Evolutionary conservation across 2,888 invertebrate genomes (phyloP).

Genomic region (Hirtodrosophila duncani): DNA sequence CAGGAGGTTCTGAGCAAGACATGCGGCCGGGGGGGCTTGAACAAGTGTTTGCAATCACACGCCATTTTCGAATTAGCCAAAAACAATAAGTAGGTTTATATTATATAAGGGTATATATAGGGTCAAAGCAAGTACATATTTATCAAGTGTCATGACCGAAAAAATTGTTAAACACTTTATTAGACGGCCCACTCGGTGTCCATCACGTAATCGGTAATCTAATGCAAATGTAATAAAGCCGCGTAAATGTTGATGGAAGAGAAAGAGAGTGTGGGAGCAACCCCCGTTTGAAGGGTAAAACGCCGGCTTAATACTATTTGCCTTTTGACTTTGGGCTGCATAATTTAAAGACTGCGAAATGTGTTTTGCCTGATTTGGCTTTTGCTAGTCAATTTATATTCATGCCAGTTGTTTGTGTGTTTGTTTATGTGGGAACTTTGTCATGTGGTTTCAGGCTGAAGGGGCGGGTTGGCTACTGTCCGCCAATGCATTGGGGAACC

Average conservation of each 20-base stretch:
- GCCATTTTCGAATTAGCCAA: constrained; percentile 63
- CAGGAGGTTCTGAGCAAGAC: background rate
- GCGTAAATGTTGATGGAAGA: constrained; percentile 32
- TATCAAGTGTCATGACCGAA: constrained; percentile 6
- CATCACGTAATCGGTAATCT: constrained; percentile 52
- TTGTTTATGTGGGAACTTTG: constrained; percentile 46
- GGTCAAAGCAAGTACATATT: no score
- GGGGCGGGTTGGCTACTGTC: no score
- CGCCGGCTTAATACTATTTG: constrained; percentile 45
- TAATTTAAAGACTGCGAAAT: constrained; percentile 52
- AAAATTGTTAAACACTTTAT: constrained; percentile 32
- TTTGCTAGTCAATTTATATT: constrained; percentile 61
- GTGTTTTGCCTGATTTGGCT: constrained; percentile 29
- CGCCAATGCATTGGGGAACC: background rate
- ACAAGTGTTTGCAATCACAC: constrained; percentile 68
- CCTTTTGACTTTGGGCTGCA: constrained; percentile 52
- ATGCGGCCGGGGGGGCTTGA: constrained; percentile 11
- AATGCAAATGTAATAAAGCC: constrained; percentile 67
- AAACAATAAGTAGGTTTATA: background rate
- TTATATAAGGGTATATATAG: no score
- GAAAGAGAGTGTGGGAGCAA: constrained; percentile 15
- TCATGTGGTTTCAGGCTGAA: constrained; percentile 36
- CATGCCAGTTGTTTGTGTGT: constrained; percentile 28
- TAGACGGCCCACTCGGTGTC: no score
- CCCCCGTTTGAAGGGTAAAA: constrained; percentile 5